Evolutionary conservation across 2,113 vertebrate species (phyloP), one percentile per base, ranked within the genome.

Genomic region (Microtus oregoni): DNA sequence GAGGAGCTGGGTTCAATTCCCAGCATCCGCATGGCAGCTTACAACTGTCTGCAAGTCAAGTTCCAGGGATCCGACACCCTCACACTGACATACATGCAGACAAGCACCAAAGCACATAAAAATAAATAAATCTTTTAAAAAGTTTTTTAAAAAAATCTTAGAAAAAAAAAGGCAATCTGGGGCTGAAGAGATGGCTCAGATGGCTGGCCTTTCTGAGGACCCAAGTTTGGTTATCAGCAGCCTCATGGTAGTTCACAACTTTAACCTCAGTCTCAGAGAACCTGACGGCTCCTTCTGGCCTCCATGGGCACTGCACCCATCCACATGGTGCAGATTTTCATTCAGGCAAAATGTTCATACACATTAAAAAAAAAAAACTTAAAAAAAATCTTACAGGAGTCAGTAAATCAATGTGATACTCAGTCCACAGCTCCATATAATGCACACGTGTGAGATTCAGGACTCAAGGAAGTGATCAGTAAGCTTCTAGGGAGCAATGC

Each of bases 391-490:
- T 70, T 35, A 50, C 9, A 88, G 91, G 22, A 93, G 41, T 76
- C 19, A 89, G 38, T 70, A 83, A 92, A 44, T 13, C 38, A 9
- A 78, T 52, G 10, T 83, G 88, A 58, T 58, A 17, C 22, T 85
- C 22, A 70, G 65, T 52, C 13, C 30, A n/a, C n/a, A 38, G 3
- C 0, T 12, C 4, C 10, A 35, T 24, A 35, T n/a, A 26, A 38
- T 35, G 32, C 14, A 52, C 32, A 67, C 22, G 4, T 14, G 38
- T 89, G 82, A 81, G 73, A 95, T 83, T 78, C 86, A 90, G 94
- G 83, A 89, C 81, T 94, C 28, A 89, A 41, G 63, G 52, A 52
- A 76, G 75, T 38, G 87, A 92, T 70, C 70, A 72, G 68, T n/a
- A 83, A 86, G 30, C 24, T 83, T 73, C 47, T 82, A 96, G 50